phyloP scores from a whole-genome alignment of 2,888 invertebrate species.

The Caenorhabditis uteleia region DNA sequence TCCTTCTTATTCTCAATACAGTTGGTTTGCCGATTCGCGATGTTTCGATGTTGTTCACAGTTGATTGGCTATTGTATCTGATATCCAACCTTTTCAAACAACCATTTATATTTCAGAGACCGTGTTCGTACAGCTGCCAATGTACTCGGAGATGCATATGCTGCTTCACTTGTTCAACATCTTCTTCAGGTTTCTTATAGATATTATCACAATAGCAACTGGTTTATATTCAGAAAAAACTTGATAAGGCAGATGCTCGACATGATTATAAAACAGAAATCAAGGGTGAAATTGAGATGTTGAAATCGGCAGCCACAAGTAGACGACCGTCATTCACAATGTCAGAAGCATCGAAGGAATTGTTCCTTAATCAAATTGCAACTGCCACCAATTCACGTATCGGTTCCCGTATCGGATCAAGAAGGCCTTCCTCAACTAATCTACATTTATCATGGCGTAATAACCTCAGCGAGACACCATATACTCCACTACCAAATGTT shows the following conservation, averaged over 20 bases:
- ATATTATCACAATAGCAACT: not conserved
- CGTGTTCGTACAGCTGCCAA: constrained; percentile 66
- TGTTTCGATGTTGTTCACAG: constrained; percentile 77
- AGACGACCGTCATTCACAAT: constrained; percentile 50
- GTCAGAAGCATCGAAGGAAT: constrained; percentile 36
- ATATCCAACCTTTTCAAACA: not conserved
- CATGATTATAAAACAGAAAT: constrained; percentile 59
- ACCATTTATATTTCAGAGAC: constrained; percentile 51
- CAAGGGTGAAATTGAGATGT: constrained; percentile 60
- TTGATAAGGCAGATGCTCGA: constrained; percentile 58
- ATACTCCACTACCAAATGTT: constrained; percentile 46
- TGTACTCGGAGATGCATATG: constrained; percentile 67
- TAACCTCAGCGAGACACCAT: constrained; percentile 37
- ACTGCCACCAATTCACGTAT: constrained; percentile 38
- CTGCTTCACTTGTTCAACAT: constrained; percentile 62
- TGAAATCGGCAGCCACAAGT: constrained; percentile 57
- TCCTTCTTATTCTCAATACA: constrained; percentile 77
- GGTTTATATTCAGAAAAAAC: constrained; percentile 41
- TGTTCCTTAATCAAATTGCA: constrained; percentile 26
- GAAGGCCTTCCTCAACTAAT: constrained; percentile 37
- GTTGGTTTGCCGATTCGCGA: constrained; percentile 77
- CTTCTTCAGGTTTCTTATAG: constrained; percentile 30
- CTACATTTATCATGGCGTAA: constrained; percentile 42
- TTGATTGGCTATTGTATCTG: constrained; percentile 78
- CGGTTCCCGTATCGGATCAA: constrained; percentile 37